Base-by-base conservation (phyloP, 2,113 vertebrate species). In the Sander lucioperca region DNA sequence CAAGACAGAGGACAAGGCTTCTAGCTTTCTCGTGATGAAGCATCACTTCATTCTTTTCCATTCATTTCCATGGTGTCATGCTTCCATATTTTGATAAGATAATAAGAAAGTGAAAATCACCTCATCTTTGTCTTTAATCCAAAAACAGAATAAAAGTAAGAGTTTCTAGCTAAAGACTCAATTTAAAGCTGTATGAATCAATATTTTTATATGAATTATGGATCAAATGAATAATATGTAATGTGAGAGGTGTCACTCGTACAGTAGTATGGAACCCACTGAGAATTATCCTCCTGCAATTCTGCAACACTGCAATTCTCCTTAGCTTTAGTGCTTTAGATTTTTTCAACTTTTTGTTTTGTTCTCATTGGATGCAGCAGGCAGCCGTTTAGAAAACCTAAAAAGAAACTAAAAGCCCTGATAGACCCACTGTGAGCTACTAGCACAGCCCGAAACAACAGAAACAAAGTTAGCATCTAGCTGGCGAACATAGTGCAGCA, bases 311-410 rank as follows among this genome's bases (percentile, higher is more conserved):
- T 36, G 21, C 27, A 2, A 61, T 43, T 43, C 39, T 43, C 39
- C 39, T 43, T 43, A 48, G 43, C 43, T 48, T 23, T 13, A 54
- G 16, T 9, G 8, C n/a, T 21, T 73, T 36, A 66, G 7, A 39
- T 30, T 57, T 23, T 56, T 69, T 45, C n/a, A 61, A 27, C 27
- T 58, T 43, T 45, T 67, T 27, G 12, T 70, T 80, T 66, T 50
- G 21, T 23, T 48, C 64, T 50, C 23, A 21, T 11, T 33, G 1
- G 1, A 68, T 33, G 16, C 11, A 33, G 47, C 47, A 51, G 23
- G 23, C 14, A 47, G 64, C 14, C 4, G 8, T 50, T 66, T 27
- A 6, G n/a, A 47, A 47, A 47, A 66, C 10, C 39, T 10, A 39
- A 39, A 39, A 39, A 39, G 39, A 39, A 39, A 39, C 39, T 39